Evolutionary conservation across 2,888 invertebrate species (phyloP).

Genomic region (Papilio demoleus): DNA sequence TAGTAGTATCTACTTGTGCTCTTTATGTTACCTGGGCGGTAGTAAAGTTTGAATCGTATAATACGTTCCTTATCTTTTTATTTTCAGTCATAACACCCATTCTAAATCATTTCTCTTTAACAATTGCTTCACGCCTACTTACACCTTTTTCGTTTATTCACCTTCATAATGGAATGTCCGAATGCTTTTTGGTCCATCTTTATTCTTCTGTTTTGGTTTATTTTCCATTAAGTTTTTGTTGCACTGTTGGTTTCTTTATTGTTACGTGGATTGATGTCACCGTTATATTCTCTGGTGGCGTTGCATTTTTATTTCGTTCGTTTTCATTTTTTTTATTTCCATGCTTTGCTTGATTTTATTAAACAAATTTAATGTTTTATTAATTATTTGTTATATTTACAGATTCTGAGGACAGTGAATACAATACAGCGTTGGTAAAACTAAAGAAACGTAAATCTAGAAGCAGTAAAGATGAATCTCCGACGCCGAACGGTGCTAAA

Average conservation of each 20-base stretch:
- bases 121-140: conserved; percentile 8
- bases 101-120: neutral
- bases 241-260: conserved; percentile 1
- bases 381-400: neutral
- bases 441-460: conserved; percentile 61
- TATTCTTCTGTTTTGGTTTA: conserved; percentile 1
- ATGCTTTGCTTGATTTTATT: neutral
- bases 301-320: neutral
- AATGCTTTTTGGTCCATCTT: neutral
- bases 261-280: too few relatives aligned
- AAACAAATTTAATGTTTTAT: neutral
- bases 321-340: neutral
- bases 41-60: neutral
- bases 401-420: conserved; percentile 79
- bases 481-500: conserved; percentile 61
- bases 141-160: conserved; percentile 1
- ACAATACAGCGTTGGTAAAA: conserved; percentile 71
- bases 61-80: neutral
- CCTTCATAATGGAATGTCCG: neutral
- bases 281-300: neutral
- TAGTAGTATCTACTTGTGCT: too few relatives aligned
- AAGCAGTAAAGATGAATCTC: conserved; percentile 68
- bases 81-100: neutral
- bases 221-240: too few relatives aligned
- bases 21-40: neutral